These are phyloP conservation scores for Leptobrachium leishanense DNA, from an alignment of 2,113 vertebrate species.

Conservation along the genomic window DNA sequence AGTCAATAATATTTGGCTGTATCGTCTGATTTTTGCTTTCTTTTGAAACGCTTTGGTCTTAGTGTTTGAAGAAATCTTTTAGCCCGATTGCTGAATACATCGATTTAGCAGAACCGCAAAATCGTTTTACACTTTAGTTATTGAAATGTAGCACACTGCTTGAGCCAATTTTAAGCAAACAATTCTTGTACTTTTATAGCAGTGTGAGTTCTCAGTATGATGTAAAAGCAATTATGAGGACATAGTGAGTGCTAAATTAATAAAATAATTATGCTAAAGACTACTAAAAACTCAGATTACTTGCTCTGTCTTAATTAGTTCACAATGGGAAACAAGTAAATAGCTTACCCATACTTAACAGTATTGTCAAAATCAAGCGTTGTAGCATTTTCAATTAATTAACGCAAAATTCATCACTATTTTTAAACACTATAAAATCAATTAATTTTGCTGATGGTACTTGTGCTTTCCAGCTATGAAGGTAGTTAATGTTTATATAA, in stretches of 20 bases:
- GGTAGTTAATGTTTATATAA: too few species aligned
- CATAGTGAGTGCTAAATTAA: slow-evolving; percentile 63
- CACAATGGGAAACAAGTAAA: slow-evolving; percentile 50
- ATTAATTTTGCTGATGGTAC: slow-evolving; percentile 12
- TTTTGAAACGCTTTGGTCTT: slow-evolving; percentile 51
- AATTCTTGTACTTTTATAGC: slow-evolving; percentile 54
- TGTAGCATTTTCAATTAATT: slow-evolving; percentile 28
- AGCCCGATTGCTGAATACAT: slow-evolving; percentile 53
- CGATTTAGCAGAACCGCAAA: slow-evolving; percentile 56
- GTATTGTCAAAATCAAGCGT: slow-evolving; percentile 20
- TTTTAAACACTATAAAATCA: slow-evolving; percentile 9
- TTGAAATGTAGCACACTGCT: slow-evolving; percentile 57
- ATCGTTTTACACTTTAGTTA: slow-evolving; percentile 53
- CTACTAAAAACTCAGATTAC: slow-evolving; percentile 53
- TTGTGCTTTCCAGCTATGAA: neutral
- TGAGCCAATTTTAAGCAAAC: slow-evolving; percentile 61
- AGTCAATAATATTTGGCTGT: slow-evolving; percentile 54
- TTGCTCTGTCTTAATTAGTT: slow-evolving; percentile 53
- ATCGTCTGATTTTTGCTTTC: slow-evolving; percentile 35
- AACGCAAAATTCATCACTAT: slow-evolving; percentile 11
- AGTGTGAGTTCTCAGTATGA: slow-evolving; percentile 62
- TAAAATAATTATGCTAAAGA: slow-evolving; percentile 60
- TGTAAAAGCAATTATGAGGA: slow-evolving; percentile 60
- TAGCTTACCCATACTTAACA: slow-evolving; percentile 33
- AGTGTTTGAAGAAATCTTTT: slow-evolving; percentile 58